Base-by-base conservation (phyloP, 2,113 vertebrate species). In the Jacana jacana region DNA sequence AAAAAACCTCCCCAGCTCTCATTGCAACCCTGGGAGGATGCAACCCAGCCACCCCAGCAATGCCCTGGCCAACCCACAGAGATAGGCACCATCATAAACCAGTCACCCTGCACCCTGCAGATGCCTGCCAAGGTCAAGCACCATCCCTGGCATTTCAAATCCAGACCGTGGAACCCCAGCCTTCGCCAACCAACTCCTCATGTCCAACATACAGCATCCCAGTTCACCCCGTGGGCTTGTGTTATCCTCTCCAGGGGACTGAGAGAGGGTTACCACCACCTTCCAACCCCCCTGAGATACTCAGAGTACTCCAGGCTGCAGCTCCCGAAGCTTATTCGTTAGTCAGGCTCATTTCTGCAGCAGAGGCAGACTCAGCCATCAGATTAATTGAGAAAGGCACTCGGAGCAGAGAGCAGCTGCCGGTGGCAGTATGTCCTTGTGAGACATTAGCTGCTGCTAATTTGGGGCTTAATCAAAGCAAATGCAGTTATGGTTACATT, bases 381-480 rank as follows among this genome's bases (percentile, higher is more conserved):
- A 61, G 75, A 81, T 88, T 91, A 94, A 95, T 86, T 48, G 81
- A 39, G 79, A 66, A 73, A 86, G 93, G 91, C 78, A 65, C 70
- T 1, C 0, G 22, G 94, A 93, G 91, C 94, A 72, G 87, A 81
- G 91, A 94, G 94, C 93, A 97, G 96, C 93, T 96, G 95, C 91
- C 40, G 16, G 58, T 51, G 87, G 85, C 31, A 46, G 42, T 65
- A 24, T 83, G 95, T 93, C 95, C 96, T 93, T 70, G 89, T 6
- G 66, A 93, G 93, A 85, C 92, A 46, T 83, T 96, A 44, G 88
- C 94, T 78, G 85, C 76, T 71, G 91, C 92, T 95, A 91, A 97
- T 96, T 93, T 93, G 79, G 90, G 95, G 48, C 57, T 95, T 96
- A 70, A 95, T 93, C 88, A 86, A 68, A 83, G 95, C 80, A 86